phyloP scores from a whole-genome alignment of 2,113 vertebrate genomes.

The Monarcha castaneiventris region DNA sequence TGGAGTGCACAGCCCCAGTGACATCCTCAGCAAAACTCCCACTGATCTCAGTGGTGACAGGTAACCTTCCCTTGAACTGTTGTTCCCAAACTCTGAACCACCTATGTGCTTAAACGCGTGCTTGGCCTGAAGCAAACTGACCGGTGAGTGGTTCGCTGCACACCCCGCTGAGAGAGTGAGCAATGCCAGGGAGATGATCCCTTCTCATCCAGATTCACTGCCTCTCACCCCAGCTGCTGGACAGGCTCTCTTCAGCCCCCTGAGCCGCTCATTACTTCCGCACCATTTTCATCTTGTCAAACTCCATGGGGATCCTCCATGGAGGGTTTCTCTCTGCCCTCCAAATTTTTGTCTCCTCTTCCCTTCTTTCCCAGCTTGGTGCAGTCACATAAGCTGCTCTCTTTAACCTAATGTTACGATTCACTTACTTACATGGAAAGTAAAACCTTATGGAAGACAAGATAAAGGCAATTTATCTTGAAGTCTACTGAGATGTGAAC shows the following conservation, averaged over 20 bases:
- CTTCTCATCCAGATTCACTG: background rate
- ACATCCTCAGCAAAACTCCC: background rate
- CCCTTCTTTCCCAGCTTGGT: background rate
- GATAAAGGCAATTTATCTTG: slow-evolving; percentile 17
- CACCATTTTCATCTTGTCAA: background rate
- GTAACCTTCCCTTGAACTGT: background rate
- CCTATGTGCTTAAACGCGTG: rapidly evolving
- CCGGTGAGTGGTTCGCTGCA: background rate
- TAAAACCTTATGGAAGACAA: slow-evolving; percentile 37
- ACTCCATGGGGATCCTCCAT: background rate
- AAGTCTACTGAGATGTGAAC: slow-evolving; percentile 14
- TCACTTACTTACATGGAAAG: background rate
- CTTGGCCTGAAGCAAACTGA: background rate
- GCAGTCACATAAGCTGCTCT: background rate
- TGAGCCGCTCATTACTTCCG: background rate
- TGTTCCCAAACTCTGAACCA: background rate
- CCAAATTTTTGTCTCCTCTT: background rate
- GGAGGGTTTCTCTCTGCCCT: background rate
- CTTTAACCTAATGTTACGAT: background rate
- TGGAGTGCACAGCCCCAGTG: no score
- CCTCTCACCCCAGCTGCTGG: background rate
- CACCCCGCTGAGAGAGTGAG: background rate
- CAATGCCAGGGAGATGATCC: background rate
- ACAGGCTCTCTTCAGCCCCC: background rate
- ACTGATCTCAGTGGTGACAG: background rate